phyloP scores from a whole-genome alignment of 2,888 invertebrate genomes.

The Phyllotreta cruciferae region DNA sequence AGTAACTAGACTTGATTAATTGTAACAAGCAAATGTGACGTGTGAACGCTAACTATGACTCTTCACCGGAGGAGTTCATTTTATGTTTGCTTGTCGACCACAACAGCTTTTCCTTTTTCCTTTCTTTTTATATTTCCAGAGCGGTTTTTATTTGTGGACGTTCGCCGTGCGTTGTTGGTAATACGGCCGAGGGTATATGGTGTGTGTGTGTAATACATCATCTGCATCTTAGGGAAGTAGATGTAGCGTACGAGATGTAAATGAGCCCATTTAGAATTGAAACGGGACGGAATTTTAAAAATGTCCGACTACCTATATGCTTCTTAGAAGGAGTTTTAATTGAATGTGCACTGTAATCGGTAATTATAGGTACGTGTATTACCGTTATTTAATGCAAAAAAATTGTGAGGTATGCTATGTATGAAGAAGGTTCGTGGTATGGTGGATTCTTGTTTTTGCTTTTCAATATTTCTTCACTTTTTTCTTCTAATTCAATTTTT shows the following conservation, averaged over 20 bases:
- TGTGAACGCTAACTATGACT: constrained; percentile 26
- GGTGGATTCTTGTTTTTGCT: too few species aligned
- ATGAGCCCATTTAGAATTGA: constrained; percentile 6
- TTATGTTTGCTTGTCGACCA: constrained; percentile 14
- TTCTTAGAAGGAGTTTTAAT: too few species aligned
- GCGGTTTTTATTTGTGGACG: background rate
- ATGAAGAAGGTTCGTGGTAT: too few species aligned
- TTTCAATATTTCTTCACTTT: too few species aligned
- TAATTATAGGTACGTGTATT: background rate
- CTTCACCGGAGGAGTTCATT: constrained; percentile 15
- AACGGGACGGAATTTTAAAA: background rate
- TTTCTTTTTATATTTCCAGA: background rate
- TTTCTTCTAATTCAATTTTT: too few species aligned
- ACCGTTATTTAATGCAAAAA: too few species aligned
- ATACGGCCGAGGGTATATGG: constrained; percentile 2
- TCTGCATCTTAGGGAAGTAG: background rate
- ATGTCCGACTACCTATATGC: constrained; percentile 4
- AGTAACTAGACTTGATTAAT: constrained; percentile 35
- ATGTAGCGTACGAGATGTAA: constrained; percentile 5
- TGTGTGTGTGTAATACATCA: constrained; percentile 4
- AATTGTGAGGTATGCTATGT: too few species aligned
- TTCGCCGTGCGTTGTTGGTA: constrained; percentile 6
- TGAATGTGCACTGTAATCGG: background rate
- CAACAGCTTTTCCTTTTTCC: background rate
- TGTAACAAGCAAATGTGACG: constrained; percentile 29